A percentile compares a stretch with the other conserved stretches of the same genome.
Evolutionary conservation across 35 echinoderm and acorn worm species (phyloP).

Genomic region (Chiridota heheva): DNA sequence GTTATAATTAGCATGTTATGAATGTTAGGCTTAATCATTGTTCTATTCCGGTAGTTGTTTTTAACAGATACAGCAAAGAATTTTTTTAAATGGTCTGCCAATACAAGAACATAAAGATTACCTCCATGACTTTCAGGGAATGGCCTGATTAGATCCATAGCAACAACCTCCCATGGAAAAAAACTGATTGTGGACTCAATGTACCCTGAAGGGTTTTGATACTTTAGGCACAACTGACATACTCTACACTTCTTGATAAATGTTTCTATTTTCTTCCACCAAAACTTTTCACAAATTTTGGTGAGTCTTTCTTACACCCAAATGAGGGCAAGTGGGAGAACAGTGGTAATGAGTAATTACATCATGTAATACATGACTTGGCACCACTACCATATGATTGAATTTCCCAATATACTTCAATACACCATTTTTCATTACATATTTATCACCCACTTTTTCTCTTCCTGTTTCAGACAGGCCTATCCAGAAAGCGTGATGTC

Average conservation of each 20-base stretch:
- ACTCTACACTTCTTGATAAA: constrained; percentile 17
- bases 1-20: too few species aligned
- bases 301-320: constrained; percentile 16
- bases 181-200: background rate
- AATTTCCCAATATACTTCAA: background rate
- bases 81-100: constrained; percentile 16
- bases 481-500: too few species aligned
- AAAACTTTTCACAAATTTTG: constrained; percentile 8
- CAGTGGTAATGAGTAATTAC: constrained; percentile 20
- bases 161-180: background rate
- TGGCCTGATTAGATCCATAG: constrained; percentile 20
- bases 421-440: background rate
- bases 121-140: constrained; percentile 4
- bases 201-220: background rate
- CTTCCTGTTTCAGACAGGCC: too few species aligned
- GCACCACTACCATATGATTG: background rate
- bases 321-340: constrained; percentile 10
- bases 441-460: too few species aligned
- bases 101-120: constrained; percentile 16
- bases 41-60: background rate
- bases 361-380: background rate
- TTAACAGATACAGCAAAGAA: constrained; percentile 17
- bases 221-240: background rate
- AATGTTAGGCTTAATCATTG: too few species aligned
- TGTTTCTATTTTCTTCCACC: background rate